Conservation (phyloP, 2,888 invertebrate genomes). For the Harpagoxenus sublaevis region DNA sequence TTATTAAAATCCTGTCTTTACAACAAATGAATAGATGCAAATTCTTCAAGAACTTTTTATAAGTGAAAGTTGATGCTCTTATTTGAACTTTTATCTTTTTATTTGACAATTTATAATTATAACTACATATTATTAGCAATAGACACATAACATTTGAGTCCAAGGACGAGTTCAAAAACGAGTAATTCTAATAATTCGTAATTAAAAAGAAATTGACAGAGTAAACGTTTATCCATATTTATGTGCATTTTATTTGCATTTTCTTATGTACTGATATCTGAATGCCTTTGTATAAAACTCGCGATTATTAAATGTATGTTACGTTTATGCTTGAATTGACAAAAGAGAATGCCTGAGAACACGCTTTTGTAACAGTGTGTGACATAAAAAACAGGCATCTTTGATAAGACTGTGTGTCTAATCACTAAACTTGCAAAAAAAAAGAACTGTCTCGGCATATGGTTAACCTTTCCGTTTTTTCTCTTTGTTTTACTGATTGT, state of each 20-base stretch:
- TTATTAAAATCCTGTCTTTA: background rate
- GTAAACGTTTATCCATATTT: background rate
- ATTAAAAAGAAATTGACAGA: background rate
- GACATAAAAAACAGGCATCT: background rate
- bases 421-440: background rate
- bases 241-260: background rate
- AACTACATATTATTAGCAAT: background rate
- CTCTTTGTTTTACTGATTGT: background rate
- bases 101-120: background rate
- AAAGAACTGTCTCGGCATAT: background rate
- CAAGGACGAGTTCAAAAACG: background rate
- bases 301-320: slow-evolving; percentile 13
- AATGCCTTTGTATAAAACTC: background rate
- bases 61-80: background rate
- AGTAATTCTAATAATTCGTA: background rate
- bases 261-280: background rate
- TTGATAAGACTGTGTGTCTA: background rate
- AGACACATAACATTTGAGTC: background rate
- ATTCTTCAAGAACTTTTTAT: background rate
- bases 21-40: background rate
- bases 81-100: background rate
- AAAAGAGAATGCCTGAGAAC: background rate
- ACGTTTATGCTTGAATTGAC: background rate
- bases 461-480: background rate
- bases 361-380: background rate